phyloP scores from a whole-genome alignment of 1,140 invertebrate genomes.

The Nasonia vitripennis region DNA sequence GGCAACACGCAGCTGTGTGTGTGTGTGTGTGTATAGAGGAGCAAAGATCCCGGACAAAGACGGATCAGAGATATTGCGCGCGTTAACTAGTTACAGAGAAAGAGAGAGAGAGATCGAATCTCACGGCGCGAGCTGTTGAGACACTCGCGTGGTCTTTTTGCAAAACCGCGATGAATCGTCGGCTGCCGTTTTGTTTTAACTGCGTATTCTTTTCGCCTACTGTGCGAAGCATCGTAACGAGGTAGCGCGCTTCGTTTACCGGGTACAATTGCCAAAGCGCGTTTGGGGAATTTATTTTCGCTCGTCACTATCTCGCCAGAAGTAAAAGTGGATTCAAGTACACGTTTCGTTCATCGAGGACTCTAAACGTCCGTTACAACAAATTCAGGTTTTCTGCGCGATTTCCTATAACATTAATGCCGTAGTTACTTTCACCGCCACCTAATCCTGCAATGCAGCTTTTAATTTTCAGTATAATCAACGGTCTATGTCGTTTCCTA shows the following conservation, averaged over 20 bases:
- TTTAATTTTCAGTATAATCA: constrained; percentile 5
- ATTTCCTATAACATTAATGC: not conserved
- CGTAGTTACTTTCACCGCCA: not conserved
- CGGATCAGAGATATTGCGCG: not conserved
- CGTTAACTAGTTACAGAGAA: not conserved
- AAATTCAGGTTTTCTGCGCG: not conserved
- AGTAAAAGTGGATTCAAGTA: not conserved
- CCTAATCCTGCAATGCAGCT: not conserved
- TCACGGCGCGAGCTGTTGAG: not conserved
- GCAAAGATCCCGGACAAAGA: not conserved
- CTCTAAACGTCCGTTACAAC: not conserved
- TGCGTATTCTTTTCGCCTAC: too few relatives aligned
- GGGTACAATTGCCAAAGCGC: too few relatives aligned
- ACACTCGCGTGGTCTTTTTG: not conserved
- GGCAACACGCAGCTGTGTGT: not conserved
- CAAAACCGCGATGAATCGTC: not conserved
- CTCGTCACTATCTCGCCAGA: not conserved
- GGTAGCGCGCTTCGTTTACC: too few relatives aligned
- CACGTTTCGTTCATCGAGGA: not conserved
- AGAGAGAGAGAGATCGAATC: not conserved
- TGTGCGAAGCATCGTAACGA: too few relatives aligned
- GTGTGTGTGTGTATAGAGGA: not conserved
- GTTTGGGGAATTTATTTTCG: too few relatives aligned
- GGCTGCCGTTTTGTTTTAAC: not conserved
- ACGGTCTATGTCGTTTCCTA: not conserved